Percentiles rank a stretch among this genome's conserved stretches.
Conservation (phyloP, 2,888 invertebrate genomes). For the Ochropleura leucogaster region DNA sequence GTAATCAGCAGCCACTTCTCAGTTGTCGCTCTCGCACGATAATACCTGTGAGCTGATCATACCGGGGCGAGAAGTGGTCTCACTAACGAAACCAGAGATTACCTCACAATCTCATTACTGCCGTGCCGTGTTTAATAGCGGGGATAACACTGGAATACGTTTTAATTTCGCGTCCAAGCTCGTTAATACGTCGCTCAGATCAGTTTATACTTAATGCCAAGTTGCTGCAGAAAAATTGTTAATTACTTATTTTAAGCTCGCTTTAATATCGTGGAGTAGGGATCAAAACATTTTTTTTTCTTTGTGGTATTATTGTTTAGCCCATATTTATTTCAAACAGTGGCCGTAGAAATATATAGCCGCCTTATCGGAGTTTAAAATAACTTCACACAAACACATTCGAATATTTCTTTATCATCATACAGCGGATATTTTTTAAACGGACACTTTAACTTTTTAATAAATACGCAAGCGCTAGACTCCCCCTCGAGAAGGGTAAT, state of each 20-base stretch:
- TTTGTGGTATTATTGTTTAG: background rate
- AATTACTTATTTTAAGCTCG: conserved; percentile 61
- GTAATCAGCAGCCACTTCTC: conserved; percentile 86
- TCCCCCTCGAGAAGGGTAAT: conserved; percentile 59
- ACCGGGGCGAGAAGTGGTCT: conserved; percentile 69
- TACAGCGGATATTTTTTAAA: conserved; percentile 26
- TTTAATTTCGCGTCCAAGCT: conserved; percentile 75
- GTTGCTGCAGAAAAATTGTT: conserved; percentile 58
- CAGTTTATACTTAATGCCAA: conserved; percentile 62
- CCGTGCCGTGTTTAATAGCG: conserved; percentile 75
- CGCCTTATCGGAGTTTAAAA: background rate
- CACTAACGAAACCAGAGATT: conserved; percentile 83
- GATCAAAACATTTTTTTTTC: conserved; percentile 2
- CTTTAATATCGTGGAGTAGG: conserved; percentile 18
- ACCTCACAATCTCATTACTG: conserved; percentile 82
- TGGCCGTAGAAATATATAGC: no score
- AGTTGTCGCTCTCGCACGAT: conserved; percentile 83
- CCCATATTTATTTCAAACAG: no score
- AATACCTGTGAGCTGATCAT: conserved; percentile 74
- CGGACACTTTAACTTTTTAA: conserved; percentile 29
- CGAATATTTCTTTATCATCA: conserved; percentile 19
- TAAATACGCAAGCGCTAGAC: conserved; percentile 49
- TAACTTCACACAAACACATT: conserved; percentile 1
- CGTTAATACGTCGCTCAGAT: conserved; percentile 70
- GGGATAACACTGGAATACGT: conserved; percentile 77